Percentiles rank a stretch among this genome's conserved stretches.
Evolutionary conservation across 2,888 invertebrate species (phyloP).

Genomic region (Torymus texanus): DNA sequence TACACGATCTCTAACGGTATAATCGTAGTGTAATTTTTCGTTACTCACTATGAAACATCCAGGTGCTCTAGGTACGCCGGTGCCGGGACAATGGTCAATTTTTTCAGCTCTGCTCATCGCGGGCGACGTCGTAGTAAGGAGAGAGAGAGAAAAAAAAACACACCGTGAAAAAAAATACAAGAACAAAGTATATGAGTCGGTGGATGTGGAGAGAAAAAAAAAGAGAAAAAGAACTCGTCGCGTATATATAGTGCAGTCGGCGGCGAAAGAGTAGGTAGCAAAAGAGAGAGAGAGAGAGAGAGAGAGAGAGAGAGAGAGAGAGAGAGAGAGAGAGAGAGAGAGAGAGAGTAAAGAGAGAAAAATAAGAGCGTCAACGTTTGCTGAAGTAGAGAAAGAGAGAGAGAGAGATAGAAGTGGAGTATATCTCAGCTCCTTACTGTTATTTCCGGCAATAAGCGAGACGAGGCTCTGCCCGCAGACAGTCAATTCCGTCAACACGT

Average conservation of each 20-base stretch:
- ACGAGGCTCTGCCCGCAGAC: constrained; percentile 86
- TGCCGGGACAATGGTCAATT: constrained; percentile 82
- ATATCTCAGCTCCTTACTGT: constrained; percentile 78
- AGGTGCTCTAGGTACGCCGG: constrained; percentile 85
- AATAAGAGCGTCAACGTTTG: neutral
- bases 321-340: neutral
- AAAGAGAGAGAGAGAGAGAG: neutral
- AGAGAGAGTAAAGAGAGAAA: neutral
- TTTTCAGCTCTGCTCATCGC: constrained; percentile 80
- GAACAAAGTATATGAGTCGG: neutral
- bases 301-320: neutral
- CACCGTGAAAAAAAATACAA: neutral
- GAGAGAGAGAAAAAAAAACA: neutral
- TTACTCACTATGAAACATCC: constrained; percentile 83
- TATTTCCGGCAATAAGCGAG: constrained; percentile 88
- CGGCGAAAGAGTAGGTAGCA: neutral
- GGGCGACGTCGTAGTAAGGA: neutral
- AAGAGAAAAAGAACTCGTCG: neutral
- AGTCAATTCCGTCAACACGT: constrained; percentile 84
- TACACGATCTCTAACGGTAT: constrained; percentile 27
- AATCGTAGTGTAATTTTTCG: constrained; percentile 1
- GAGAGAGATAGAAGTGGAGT: neutral
- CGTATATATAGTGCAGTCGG: neutral
- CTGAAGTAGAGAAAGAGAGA: neutral
- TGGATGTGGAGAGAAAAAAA: neutral